Percentiles rank a stretch among this genome's conserved stretches.
phyloP scores from a whole-genome alignment of 2,888 invertebrate species.

The Folsomia candida region DNA sequence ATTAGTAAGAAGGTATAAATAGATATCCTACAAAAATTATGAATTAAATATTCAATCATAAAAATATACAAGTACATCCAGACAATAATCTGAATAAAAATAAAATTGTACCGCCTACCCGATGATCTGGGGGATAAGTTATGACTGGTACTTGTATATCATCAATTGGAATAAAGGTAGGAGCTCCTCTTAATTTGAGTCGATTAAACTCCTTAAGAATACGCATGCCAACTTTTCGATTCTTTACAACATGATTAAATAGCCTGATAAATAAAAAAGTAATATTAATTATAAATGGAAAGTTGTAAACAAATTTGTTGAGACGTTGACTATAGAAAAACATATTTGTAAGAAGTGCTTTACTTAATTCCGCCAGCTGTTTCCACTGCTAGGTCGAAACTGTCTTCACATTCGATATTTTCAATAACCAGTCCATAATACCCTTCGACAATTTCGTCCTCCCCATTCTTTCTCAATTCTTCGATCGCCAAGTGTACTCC shows the following conservation, averaged over 20 bases:
- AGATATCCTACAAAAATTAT: too few relatives aligned
- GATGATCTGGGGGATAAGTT: not conserved
- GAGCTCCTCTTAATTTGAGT: slow-evolving; percentile 26
- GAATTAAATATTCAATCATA: too few relatives aligned
- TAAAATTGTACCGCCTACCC: not conserved
- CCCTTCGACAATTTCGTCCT: slow-evolving; percentile 13
- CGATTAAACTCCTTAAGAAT: slow-evolving; percentile 38
- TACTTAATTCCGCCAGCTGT: slow-evolving; percentile 28
- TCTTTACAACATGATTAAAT: slow-evolving; percentile 33
- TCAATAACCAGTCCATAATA: slow-evolving; percentile 39
- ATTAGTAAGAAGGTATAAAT: too few relatives aligned
- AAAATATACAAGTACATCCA: too few relatives aligned
- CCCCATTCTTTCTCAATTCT: slow-evolving; percentile 9
- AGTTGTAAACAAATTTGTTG: not conserved
- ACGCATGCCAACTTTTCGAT: slow-evolving; percentile 14
- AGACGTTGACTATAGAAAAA: not conserved
- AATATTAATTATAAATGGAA: not conserved
- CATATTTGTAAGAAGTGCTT: too few relatives aligned
- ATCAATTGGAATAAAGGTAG: slow-evolving; percentile 30
- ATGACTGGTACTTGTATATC: not conserved
- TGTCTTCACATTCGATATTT: slow-evolving; percentile 27
- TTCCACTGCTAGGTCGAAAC: slow-evolving; percentile 33
- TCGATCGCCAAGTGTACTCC: slow-evolving; percentile 26
- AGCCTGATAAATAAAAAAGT: too few relatives aligned
- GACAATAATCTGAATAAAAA: too few relatives aligned